phyloP scores from a whole-genome alignment of 2,888 invertebrate species.

The Atethmia centrago region DNA sequence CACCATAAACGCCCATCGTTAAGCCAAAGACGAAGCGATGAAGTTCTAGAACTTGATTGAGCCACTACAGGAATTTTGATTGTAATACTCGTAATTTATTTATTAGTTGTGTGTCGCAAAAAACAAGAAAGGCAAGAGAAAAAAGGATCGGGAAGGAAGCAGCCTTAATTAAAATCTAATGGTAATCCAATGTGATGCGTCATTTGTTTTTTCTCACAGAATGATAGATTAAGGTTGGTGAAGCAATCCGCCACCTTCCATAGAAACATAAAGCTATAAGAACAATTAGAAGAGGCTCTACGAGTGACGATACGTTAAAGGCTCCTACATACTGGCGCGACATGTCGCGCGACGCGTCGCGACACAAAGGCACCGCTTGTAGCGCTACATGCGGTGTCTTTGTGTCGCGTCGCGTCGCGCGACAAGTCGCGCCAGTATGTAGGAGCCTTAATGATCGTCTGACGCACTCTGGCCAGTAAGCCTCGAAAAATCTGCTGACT shows the following conservation, averaged over 20 bases:
- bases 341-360: too few relatives aligned
- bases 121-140: constrained; percentile 5
- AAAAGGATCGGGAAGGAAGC: neutral
- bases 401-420: too few relatives aligned
- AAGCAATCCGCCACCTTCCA: neutral
- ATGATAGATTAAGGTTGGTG: neutral
- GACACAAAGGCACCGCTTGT: too few relatives aligned
- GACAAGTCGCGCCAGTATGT: too few relatives aligned
- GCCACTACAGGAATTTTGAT: neutral
- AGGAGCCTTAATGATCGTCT: too few relatives aligned
- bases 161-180: neutral
- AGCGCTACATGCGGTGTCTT: too few relatives aligned
- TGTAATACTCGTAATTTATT: neutral
- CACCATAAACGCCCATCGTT: constrained; percentile 10
- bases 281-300: neutral
- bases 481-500: neutral
- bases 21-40: constrained; percentile 8
- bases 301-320: too few relatives aligned
- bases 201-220: constrained; percentile 6
- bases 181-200: neutral
- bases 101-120: neutral
- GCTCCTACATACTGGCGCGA: too few relatives aligned
- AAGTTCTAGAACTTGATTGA: constrained; percentile 25
- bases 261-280: neutral
- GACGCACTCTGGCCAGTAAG: neutral